Evolutionary conservation across 2,113 vertebrate species (phyloP).

Genomic region (Oxyruncus cristatus): DNA sequence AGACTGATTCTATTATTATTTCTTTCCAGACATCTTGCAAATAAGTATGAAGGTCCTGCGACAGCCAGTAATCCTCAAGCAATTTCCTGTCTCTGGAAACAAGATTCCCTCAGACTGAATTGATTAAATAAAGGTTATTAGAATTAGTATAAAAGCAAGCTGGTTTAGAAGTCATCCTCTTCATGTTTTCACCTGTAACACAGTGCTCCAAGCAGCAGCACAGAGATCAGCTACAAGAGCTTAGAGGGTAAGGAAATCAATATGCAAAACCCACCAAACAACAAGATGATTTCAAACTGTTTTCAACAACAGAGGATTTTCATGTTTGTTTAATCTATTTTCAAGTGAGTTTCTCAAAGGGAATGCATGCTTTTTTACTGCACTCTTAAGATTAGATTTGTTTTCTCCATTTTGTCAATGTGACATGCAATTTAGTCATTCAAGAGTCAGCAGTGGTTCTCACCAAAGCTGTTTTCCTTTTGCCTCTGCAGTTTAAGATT

Average conservation of each 20-base stretch:
- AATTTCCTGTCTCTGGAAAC: conserved; percentile 27
- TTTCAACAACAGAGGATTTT: background rate
- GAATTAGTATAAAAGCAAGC: background rate
- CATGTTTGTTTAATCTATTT: background rate
- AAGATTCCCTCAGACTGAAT: background rate
- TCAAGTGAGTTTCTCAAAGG: background rate
- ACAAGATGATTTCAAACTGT: background rate
- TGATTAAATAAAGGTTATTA: conserved; percentile 13
- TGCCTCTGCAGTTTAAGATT: background rate
- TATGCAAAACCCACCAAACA: background rate
- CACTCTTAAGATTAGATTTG: background rate
- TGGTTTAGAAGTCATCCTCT: background rate
- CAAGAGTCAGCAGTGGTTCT: background rate
- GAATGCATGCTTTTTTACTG: background rate
- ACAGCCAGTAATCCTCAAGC: conserved; percentile 19
- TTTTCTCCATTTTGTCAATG: background rate
- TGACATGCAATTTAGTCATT: background rate
- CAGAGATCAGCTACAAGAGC: background rate
- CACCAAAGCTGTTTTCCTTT: background rate
- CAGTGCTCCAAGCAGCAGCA: background rate
- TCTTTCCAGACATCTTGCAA: background rate
- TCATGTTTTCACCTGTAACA: background rate
- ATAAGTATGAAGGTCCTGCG: background rate
- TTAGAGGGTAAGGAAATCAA: background rate
- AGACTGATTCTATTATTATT: background rate